Percentiles rank a stretch among this genome's conserved stretches.
Conservation (phyloP, 2,113 vertebrate genomes). For the Megaptera novaeangliae region DNA sequence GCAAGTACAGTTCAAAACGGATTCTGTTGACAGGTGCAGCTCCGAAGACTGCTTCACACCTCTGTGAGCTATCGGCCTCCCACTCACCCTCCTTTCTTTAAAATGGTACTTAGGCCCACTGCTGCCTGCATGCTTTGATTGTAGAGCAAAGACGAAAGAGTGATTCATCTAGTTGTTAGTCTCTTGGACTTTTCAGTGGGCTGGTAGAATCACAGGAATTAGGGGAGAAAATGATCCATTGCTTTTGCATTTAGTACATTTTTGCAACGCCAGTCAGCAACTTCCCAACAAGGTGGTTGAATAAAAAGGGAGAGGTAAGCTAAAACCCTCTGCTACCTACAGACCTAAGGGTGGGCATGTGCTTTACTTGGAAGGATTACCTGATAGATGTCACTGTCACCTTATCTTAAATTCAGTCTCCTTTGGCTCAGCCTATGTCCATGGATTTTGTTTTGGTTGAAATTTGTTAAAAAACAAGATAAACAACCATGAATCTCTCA, state of each 20-base stretch:
- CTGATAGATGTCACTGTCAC: not conserved
- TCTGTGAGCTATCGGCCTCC: not conserved
- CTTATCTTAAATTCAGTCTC: slow-evolving; percentile 25
- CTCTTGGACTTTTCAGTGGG: slow-evolving; percentile 64
- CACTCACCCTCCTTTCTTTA: slow-evolving; percentile 60
- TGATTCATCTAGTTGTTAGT: slow-evolving; percentile 67
- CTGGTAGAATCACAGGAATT: slow-evolving; percentile 52
- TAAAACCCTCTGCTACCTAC: not conserved
- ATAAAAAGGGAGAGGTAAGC: slow-evolving; percentile 54
- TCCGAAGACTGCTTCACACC: slow-evolving; percentile 35
- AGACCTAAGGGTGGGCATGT: slow-evolving; percentile 37
- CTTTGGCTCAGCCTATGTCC: not conserved
- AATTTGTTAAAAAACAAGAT: not conserved
- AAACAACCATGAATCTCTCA: slow-evolving; percentile 45
- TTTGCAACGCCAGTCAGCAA: slow-evolving; percentile 13
- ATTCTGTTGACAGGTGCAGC: slow-evolving; percentile 59
- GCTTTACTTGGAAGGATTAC: slow-evolving; percentile 55
- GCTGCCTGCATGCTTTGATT: not conserved
- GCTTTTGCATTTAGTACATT: slow-evolving; percentile 57
- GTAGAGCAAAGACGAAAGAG: not conserved
- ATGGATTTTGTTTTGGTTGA: slow-evolving; percentile 45
- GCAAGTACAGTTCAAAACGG: slow-evolving; percentile 53
- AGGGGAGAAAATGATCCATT: slow-evolving; percentile 59
- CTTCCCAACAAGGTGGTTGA: slow-evolving; percentile 44
- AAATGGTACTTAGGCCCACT: slow-evolving; percentile 65